These are phyloP conservation scores for Atta cephalotes DNA, from an alignment of 1,140 invertebrate species.

Conservation along the genomic window DNA sequence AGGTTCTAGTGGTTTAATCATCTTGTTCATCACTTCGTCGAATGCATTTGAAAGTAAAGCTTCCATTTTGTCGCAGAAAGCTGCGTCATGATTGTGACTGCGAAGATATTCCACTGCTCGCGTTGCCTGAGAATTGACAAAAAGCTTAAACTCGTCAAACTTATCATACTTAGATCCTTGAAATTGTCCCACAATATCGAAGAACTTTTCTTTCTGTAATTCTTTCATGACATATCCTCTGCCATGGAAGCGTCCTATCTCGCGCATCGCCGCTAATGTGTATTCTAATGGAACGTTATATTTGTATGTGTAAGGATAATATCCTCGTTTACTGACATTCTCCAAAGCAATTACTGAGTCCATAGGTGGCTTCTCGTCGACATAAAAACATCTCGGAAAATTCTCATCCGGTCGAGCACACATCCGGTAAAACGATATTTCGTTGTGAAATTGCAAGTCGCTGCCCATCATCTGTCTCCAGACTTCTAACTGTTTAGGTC, in stretches of 20 bases:
- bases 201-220: constrained; percentile 74
- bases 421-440: constrained; percentile 78
- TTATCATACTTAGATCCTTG: constrained; percentile 35
- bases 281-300: constrained; percentile 72
- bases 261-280: constrained; percentile 74
- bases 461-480: not conserved
- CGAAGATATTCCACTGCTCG: constrained; percentile 62
- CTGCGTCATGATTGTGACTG: constrained; percentile 43
- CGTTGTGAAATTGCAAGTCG: constrained; percentile 75
- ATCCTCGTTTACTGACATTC: constrained; percentile 72
- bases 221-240: constrained; percentile 80
- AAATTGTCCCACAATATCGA: constrained; percentile 68
- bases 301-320: constrained; percentile 10
- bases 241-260: constrained; percentile 83
- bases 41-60: constrained; percentile 52
- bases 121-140: not conserved
- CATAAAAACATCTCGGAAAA: constrained; percentile 69
- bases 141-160: rapidly evolving
- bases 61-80: constrained; percentile 72
- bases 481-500: rapidly evolving
- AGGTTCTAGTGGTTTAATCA: constrained; percentile 69
- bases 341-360: constrained; percentile 78
- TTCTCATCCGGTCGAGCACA: constrained; percentile 27
- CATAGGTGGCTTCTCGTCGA: not conserved
- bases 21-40: constrained; percentile 44